phyloP scores from a whole-genome alignment of 2,113 vertebrate species.

The Ifrita kowaldi region DNA sequence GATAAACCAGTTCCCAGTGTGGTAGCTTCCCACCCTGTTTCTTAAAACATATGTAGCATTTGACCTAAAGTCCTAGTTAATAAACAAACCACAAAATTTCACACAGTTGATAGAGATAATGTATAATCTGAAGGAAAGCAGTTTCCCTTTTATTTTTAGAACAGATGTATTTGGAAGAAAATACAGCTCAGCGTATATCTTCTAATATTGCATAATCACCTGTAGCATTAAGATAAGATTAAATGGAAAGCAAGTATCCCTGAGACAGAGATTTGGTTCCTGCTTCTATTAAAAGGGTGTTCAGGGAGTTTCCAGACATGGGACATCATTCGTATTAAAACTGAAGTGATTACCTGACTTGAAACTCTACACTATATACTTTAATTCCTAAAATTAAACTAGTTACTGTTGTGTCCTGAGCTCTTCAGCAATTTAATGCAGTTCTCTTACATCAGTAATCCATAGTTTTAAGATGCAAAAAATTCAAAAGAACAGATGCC shows the following conservation, averaged over 20 bases:
- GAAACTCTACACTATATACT: neutral
- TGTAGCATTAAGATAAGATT: neutral
- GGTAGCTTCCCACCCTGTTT: neutral
- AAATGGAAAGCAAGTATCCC: neutral
- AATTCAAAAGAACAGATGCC: neutral
- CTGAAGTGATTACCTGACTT: neutral
- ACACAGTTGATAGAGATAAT: neutral
- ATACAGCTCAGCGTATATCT: neutral
- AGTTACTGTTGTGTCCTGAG: neutral
- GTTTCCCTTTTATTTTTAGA: neutral
- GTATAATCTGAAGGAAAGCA: neutral
- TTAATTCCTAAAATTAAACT: neutral
- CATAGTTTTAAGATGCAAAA: neutral
- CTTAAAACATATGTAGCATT: neutral
- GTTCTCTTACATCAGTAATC: neutral
- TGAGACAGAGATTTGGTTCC: neutral
- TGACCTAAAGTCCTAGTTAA: neutral
- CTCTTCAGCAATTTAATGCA: neutral
- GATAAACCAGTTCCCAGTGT: neutral
- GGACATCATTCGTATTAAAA: neutral
- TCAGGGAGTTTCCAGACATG: neutral
- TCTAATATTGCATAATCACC: neutral
- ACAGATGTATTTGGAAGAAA: neutral
- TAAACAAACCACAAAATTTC: neutral
- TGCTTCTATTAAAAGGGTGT: neutral